phyloP scores from a whole-genome alignment of 1,140 invertebrate genomes.

The Trichonephila clavata region DNA sequence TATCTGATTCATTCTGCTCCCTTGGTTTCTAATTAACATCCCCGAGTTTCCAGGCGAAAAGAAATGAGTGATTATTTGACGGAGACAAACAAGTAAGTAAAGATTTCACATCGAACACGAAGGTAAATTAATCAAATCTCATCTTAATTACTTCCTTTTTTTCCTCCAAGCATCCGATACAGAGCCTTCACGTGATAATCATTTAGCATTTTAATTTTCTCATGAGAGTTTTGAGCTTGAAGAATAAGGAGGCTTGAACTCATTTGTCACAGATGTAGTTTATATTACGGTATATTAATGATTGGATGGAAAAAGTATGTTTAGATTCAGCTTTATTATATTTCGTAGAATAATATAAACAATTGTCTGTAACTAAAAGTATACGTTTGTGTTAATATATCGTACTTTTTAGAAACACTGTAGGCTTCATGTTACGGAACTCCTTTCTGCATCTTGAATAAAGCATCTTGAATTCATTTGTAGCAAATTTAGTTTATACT shows the following conservation, averaged over 20 bases:
- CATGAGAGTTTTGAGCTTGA: background rate
- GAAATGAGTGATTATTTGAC: constrained; percentile 42
- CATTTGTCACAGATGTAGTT: background rate
- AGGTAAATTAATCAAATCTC: constrained; percentile 42
- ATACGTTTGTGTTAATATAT: too few species aligned
- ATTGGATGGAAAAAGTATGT: too few species aligned
- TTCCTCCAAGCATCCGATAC: background rate
- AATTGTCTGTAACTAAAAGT: too few species aligned
- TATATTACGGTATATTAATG: background rate
- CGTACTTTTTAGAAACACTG: too few species aligned
- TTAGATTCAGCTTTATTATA: too few species aligned
- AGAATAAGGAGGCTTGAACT: background rate
- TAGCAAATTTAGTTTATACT: too few species aligned
- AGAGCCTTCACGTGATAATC: background rate
- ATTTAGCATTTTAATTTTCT: constrained; percentile 19
- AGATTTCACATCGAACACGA: background rate
- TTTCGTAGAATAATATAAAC: too few species aligned
- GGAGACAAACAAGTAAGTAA: constrained; percentile 2
- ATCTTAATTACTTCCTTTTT: constrained; percentile 35
- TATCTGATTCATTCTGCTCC: constrained; percentile 2
- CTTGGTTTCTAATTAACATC: constrained; percentile 43
- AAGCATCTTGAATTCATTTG: too few species aligned
- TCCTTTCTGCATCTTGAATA: too few species aligned
- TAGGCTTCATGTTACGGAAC: too few species aligned
- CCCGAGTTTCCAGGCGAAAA: background rate